phyloP scores from a whole-genome alignment of 2,888 invertebrate genomes.

The Polymixis lichenea region DNA sequence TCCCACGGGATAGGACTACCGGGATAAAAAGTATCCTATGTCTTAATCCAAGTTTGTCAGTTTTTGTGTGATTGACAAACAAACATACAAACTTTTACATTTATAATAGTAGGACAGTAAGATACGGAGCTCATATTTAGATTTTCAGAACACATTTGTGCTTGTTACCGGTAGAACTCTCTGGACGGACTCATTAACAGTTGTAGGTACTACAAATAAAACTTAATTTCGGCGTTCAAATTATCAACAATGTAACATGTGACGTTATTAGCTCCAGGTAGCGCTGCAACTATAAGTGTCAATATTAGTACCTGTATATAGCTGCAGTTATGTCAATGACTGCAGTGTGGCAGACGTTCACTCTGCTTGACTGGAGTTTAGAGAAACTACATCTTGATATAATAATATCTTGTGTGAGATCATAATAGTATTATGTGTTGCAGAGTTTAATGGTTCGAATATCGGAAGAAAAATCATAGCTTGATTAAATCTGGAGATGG shows the following conservation, averaged over 20 bases:
- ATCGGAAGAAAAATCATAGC: not conserved
- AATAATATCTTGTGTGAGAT: not conserved
- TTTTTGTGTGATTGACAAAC: too few species aligned
- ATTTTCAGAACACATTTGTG: not conserved
- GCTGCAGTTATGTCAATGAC: not conserved
- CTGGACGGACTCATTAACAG: not conserved
- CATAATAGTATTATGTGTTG: not conserved
- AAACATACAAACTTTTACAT: too few species aligned
- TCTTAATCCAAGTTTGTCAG: too few species aligned
- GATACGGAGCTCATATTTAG: not conserved
- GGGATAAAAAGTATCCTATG: too few species aligned
- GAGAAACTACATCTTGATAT: not conserved
- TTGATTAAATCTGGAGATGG: not conserved
- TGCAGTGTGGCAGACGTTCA: not conserved
- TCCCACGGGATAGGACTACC: too few species aligned
- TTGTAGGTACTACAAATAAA: too few species aligned
- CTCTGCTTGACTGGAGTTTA: not conserved
- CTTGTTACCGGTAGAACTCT: not conserved
- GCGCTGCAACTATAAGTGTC: not conserved
- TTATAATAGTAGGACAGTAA: not conserved
- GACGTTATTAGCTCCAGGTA: not conserved
- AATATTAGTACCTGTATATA: too few species aligned
- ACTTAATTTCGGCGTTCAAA: not conserved
- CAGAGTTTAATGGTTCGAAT: not conserved
- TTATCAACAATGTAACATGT: not conserved